Evolutionary conservation across 2,888 invertebrate genomes (phyloP), one percentile per base, ranked within the genome.

Genomic region (Druceiella hillmani): DNA sequence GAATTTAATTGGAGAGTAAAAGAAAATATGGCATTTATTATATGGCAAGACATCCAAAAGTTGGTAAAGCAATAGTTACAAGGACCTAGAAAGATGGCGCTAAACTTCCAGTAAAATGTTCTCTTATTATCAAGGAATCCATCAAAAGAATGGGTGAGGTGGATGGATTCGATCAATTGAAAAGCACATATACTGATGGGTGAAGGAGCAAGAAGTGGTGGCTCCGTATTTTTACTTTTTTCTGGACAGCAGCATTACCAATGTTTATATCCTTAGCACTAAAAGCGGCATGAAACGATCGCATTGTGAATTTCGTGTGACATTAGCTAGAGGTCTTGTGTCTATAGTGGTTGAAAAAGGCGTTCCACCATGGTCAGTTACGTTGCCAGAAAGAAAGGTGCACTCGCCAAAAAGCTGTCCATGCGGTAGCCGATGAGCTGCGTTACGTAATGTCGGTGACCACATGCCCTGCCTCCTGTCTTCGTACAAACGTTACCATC

Each of bases 41-140:
- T 25, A 53, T 38, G 28, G 50, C 47, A 10, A 51, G 52, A 11
- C 48, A 52, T 20, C 50, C 52, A 10, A 51, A 49, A 41, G 29
- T 25, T 25, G 41, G 26, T 30, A 36, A 44, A 39, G 46, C 45
- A n/a, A 20, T 9, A 26, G n/a, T 43, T n/a, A n/a, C n/a, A n/a
- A n/a, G n/a, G n/a, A n/a, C n/a, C n/a, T n/a, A 27, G 10, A 27
- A 27, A 10, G 27, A 27, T 27, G 27, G 6, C 7, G 6, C 27
- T 11, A 27, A 27, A 6, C 5, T 9, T 5, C 11, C 27, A 9
- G 27, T 27, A 11, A 27, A 27, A 27, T 27, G 27, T 11, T 11
- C 27, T 11, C 27, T 27, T 11, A 10, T 27, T 11, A 27, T 11
- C 27, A 27, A 27, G n/a, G n/a, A n/a, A n/a, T n/a, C n/a, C n/a